Evolutionary conservation across 92 coral and sea anemone genomes (phyloP), one percentile per base, ranked within the genome.

Genomic region (Epizoanthus fatuus): DNA sequence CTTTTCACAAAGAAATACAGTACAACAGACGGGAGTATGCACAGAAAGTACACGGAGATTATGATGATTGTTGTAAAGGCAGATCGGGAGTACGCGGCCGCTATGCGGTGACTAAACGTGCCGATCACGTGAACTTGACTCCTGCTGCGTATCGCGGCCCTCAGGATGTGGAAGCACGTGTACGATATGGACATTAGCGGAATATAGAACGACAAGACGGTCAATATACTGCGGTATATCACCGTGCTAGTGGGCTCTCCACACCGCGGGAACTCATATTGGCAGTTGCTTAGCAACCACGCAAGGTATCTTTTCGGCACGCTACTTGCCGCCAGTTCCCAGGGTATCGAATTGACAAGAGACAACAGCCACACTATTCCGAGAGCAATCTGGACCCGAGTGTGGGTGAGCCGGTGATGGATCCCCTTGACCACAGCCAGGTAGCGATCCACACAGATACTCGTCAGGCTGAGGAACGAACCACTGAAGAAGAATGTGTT

Each of bases 271-370:
- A 89, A 86, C 52, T 92, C 88, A 10, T 88, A 77, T 47, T 85
- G 82, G 42, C 97, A 93, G 85, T 91, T 91, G 17, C 93, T 85
- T 3, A 93, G 85, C 5, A 93, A 90, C 97, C 97, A 93, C 44
- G 97, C 97, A 3, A 93, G 86, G 39, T 91, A 93, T 47, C 97
- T 86, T 63, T 77, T 71, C 17, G 91, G 84, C 63, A 78, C 62
- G 10, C 81, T 57, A n/a, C 68, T 75, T 67, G 83, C 81, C 38
- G 86, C 88, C 47, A 91, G 66, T 19, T 92, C 91, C 97, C 97
- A 93, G n/a, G 97, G 97, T 51, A 91, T 75, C 32, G 97, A 86
- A 0, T 86, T 86, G 3, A 93, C 42, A 56, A 89, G 80, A 16
- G 97, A 86, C 49, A 69, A 81, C 73, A 81, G 53, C 97, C 97